Conservation (phyloP, 2,113 vertebrate genomes). For the Apeltes quadracus region DNA sequence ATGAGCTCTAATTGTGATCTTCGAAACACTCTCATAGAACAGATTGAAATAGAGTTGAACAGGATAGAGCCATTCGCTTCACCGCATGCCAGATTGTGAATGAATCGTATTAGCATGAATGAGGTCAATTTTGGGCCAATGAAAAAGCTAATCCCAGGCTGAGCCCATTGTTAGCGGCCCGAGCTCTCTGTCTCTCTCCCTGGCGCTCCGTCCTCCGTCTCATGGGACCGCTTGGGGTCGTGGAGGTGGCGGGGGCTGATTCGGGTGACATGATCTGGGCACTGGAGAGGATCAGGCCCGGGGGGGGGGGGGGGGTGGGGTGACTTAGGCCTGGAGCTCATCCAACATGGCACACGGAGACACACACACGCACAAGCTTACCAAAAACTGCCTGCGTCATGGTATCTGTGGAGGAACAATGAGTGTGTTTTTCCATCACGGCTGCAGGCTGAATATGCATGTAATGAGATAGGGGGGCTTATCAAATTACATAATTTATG, state of each 20-base stretch:
- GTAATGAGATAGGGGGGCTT: background rate
- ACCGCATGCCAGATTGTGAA: constrained; percentile 32
- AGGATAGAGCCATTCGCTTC: constrained; percentile 36
- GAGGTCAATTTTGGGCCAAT: constrained; percentile 43
- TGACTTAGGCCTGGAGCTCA: constrained; percentile 54
- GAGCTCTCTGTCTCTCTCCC: constrained; percentile 15
- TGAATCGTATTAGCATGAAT: constrained; percentile 38
- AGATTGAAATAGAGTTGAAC: constrained; percentile 10
- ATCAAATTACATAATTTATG: background rate
- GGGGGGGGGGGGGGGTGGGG: constrained; percentile 9
- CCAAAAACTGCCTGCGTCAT: constrained; percentile 31
- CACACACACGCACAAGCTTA: background rate
- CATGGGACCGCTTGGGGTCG: background rate
- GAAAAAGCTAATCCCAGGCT: constrained; percentile 45
- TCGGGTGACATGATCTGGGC: constrained; percentile 51
- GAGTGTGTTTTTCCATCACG: constrained; percentile 36
- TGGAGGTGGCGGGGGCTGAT: constrained; percentile 1
- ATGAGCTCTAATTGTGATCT: background rate
- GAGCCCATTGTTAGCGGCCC: constrained; percentile 35
- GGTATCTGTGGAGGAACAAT: constrained; percentile 11
- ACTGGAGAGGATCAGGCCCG: constrained; percentile 43
- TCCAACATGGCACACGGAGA: constrained; percentile 21
- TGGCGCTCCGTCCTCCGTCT: constrained; percentile 10
- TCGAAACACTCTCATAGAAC: background rate
- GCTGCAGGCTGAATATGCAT: background rate